Base-by-base conservation (phyloP, 2,888 invertebrate genomes). In the Andricus curvator region DNA sequence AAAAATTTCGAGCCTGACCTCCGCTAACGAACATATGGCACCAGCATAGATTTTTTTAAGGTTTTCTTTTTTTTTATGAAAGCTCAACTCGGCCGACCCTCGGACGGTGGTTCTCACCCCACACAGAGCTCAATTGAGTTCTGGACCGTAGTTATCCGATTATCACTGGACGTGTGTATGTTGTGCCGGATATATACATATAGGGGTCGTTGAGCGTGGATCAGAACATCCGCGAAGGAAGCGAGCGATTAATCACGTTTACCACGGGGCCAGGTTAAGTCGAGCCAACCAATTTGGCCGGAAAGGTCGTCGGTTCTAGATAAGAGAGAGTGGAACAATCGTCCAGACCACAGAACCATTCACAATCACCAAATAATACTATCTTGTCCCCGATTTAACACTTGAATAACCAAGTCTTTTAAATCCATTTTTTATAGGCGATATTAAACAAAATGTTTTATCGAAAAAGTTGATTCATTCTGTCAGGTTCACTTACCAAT, bases 231-330 rank as follows among this genome's bases (percentile, higher is more conserved):
- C 85, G 85, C 83, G 64, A 84, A 87, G 86, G 86, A 86, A 86
- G 82, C 84, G 81, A 82, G 82, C 89, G 88, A 90, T 90, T 90
- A 90, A 90, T 90, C 90, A 89, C 88, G 88, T 90, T 89, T 88
- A 86, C 81, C 79, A 79, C 78, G 76, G 78, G 82, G 86, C 84
- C 85, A 83, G 86, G 82, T 84, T 84, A 81, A 85, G 85, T 85
- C 83, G 83, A 84, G 86, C 87, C 88, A 86, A 86, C 89, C 90
- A 91, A 91, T 91, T 91, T 90, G 85, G 83, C 85, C 87, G 88
- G 88, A 88, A 89, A 91, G 87, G 87, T 88, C 88, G 87, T 91
- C 90, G 89, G 90, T 89, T 88, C 84, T 83, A 86, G 89, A 90
- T 90, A 90, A 89, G 87, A 83, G 70, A 17, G 33, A 56, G 80